Conservation (phyloP, 1,140 invertebrate species). For the Fragariocoptes setiger region DNA sequence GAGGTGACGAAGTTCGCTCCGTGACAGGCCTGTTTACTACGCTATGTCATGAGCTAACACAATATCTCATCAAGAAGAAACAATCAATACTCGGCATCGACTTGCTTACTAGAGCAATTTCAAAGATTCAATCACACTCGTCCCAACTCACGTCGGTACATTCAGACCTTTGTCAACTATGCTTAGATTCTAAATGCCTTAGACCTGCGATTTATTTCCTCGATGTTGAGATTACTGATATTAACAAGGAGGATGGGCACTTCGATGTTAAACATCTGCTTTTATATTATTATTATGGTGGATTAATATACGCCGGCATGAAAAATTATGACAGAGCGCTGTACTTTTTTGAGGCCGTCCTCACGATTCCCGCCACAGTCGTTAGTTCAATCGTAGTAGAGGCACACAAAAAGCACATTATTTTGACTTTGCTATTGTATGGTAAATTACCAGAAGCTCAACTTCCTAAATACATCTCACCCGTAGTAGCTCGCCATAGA, state of each 20-base stretch:
- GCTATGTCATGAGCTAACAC: slow-evolving; percentile 47
- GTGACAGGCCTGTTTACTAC: slow-evolving; percentile 55
- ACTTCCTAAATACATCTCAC: slow-evolving; percentile 64
- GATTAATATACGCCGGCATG: slow-evolving; percentile 71
- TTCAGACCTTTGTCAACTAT: slow-evolving; percentile 65
- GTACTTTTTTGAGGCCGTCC: slow-evolving; percentile 76
- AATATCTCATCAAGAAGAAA: slow-evolving; percentile 32
- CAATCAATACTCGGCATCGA: slow-evolving; percentile 49
- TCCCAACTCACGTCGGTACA: slow-evolving; percentile 72
- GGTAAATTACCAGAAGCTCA: slow-evolving; percentile 33
- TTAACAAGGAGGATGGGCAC: slow-evolving; percentile 44
- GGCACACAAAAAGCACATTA: slow-evolving; percentile 77
- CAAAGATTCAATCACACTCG: slow-evolving; percentile 51
- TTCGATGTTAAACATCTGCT: slow-evolving; percentile 75
- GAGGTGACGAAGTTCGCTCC: slow-evolving; percentile 52
- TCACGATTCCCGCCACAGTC: slow-evolving; percentile 63
- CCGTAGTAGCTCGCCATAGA: slow-evolving; percentile 55
- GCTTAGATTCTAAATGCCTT: slow-evolving; percentile 59
- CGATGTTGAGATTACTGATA: slow-evolving; percentile 61
- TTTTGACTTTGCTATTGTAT: slow-evolving; percentile 59
- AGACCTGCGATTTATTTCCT: slow-evolving; percentile 63
- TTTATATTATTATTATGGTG: slow-evolving; percentile 82
- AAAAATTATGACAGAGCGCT: slow-evolving; percentile 69
- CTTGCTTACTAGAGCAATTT: slow-evolving; percentile 45
- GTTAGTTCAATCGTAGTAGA: slow-evolving; percentile 87